Evolutionary conservation across 2,797 vertebrate genomes (phyloP).

Genomic region (Zalophus californianus): DNA sequence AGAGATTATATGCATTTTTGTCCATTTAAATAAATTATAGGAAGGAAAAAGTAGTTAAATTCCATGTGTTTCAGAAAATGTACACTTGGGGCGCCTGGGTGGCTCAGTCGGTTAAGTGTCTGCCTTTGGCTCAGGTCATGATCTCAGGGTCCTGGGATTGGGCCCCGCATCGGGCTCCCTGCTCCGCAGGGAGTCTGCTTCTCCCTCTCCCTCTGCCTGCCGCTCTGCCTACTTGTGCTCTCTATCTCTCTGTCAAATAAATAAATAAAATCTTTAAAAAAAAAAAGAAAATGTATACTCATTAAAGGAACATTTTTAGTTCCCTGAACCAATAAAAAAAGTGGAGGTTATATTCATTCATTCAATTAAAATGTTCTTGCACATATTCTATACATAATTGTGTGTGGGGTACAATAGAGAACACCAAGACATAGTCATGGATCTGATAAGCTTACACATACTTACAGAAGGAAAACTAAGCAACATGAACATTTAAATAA

Average conservation of each 20-base stretch:
- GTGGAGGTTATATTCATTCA: not conserved
- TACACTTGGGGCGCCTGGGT: not conserved
- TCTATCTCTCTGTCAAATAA: too few relatives aligned
- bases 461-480: conserved; percentile 17
- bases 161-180: too few relatives aligned
- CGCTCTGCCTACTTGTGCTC: too few relatives aligned
- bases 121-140: too few relatives aligned
- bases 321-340: not conserved
- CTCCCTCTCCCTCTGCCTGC: too few relatives aligned
- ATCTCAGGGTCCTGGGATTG: too few relatives aligned
- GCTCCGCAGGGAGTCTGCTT: too few relatives aligned
- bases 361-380: conserved; percentile 11
- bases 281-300: not conserved
- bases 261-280: too few relatives aligned
- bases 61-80: conserved; percentile 51
- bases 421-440: not conserved
- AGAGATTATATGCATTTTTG: not conserved
- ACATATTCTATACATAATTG: not conserved
- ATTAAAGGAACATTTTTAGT: conserved; percentile 16
- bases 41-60: conserved; percentile 4
- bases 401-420: not conserved
- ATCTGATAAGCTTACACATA: conserved; percentile 22
- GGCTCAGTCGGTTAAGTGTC: too few relatives aligned
- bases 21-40: conserved; percentile 1
- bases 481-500: conserved; percentile 35